Conservation (phyloP, 2,113 vertebrate genomes). For the Butorides virescens region DNA sequence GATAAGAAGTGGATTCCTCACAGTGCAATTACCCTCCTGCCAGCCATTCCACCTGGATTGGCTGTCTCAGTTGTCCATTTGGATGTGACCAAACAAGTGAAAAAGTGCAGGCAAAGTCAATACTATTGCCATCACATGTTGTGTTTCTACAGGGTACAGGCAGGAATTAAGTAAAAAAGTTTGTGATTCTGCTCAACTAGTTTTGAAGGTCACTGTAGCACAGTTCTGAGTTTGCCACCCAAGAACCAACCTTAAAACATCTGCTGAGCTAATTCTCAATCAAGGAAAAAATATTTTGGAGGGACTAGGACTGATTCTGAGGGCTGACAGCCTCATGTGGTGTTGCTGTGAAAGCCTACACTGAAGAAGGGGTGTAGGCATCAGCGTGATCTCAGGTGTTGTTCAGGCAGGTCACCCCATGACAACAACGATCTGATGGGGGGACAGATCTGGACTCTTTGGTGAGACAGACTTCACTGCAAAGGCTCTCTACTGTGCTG, state of each 20-base stretch:
- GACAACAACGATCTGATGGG: neutral
- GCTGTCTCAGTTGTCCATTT: neutral
- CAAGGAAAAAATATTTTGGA: neutral
- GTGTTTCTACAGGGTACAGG: neutral
- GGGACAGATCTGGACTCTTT: neutral
- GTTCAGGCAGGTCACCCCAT: neutral
- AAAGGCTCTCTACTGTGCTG: neutral
- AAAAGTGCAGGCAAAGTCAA: neutral
- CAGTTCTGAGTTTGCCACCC: neutral
- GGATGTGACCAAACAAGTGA: neutral
- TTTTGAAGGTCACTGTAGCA: neutral
- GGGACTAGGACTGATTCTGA: neutral
- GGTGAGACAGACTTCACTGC: neutral
- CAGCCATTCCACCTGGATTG: neutral
- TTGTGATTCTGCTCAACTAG: neutral
- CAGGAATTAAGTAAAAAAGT: neutral
- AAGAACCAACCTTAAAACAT: neutral
- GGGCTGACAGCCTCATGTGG: neutral
- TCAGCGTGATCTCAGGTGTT: neutral
- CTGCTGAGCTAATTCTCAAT: neutral
- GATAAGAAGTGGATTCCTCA: neutral
- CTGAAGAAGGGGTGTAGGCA: neutral
- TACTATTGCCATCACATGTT: accelerated
- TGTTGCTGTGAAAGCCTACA: neutral
- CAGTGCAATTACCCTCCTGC: neutral